Base-by-base conservation (phyloP, 2,888 invertebrate genomes). In the Isotomurus palustris region DNA sequence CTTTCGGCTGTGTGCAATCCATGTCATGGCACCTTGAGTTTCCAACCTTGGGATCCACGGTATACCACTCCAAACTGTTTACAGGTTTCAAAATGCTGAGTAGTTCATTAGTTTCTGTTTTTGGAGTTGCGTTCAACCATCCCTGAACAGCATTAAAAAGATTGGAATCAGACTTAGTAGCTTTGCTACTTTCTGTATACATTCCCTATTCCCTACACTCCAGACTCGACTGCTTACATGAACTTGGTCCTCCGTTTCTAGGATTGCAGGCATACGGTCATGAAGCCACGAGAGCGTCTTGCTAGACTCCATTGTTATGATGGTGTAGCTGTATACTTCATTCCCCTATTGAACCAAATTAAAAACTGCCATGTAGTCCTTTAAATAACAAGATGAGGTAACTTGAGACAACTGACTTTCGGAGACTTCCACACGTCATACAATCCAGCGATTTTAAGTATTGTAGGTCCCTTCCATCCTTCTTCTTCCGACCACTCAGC, bases 211-310 rank as follows among this genome's bases (percentile, higher is more conserved):
- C n/a, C n/a, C n/a, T n/a, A n/a, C n/a, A n/a, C n/a, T n/a, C n/a
- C n/a, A n/a, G n/a, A n/a, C n/a, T n/a, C n/a, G n/a, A n/a, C n/a
- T n/a, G n/a, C n/a, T 72, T 71, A 85, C 86, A 70, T 81, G 74
- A 64, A 85, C 79, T 74, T 84, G 81, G 70, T 84, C 78, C 36
- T 85, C 82, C 29, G 79, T 82, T 55, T 83, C 82, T 43, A 91
- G 77, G 70, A 90, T 80, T n/a, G 88, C 86, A 56, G 90, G 90
- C 82, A 86, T 84, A 72, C 90, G 80, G 71, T 88, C 83, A 76
- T 90, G 90, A 50, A 90, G 76, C 85, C 86, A 86, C 29, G 81
- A 78, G 64, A 88, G 74, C 17, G 82, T 79, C 35, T 79, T 74
- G 63, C 84, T 84, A 0, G 88, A 83, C 41, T 85, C 84, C 79